phyloP scores from a whole-genome alignment of 1,140 invertebrate genomes.

The Aricia agestis region DNA sequence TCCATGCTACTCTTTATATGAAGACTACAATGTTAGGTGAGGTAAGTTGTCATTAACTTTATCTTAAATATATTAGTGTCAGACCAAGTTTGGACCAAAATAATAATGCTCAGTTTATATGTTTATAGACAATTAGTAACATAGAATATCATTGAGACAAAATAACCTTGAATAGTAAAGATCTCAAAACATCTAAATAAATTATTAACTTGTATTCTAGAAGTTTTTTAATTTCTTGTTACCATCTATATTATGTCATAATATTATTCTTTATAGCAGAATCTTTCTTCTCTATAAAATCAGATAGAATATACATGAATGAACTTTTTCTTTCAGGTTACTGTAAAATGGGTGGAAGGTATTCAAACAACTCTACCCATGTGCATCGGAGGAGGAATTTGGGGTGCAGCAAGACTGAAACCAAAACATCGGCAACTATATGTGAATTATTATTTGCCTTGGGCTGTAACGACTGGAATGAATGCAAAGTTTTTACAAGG shows the following conservation, averaged over 20 bases:
- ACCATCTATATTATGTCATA: too few species aligned
- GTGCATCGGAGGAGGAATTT: constrained; percentile 91
- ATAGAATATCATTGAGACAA: too few species aligned
- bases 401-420: constrained; percentile 88
- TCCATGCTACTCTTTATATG: constrained; percentile 94
- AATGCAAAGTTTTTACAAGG: constrained; percentile 81
- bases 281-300: too few species aligned
- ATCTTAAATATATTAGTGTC: background rate
- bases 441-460: constrained; percentile 87
- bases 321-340: constrained; percentile 82
- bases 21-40: constrained; percentile 96
- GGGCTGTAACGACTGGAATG: constrained; percentile 90
- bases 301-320: too few species aligned
- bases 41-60: constrained; percentile 34
- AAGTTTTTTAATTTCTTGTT: too few species aligned
- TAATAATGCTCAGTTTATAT: too few species aligned
- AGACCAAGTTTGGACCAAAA: too few species aligned
- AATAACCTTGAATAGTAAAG: too few species aligned
- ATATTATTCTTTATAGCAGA: too few species aligned
- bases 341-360: constrained; percentile 98
- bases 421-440: constrained; percentile 92
- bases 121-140: too few species aligned
- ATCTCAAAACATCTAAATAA: too few species aligned
- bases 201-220: too few species aligned
- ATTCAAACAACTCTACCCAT: constrained; percentile 93